Conservation (phyloP, 2,888 invertebrate genomes). For the Hirtodrosophila histrioides region DNA sequence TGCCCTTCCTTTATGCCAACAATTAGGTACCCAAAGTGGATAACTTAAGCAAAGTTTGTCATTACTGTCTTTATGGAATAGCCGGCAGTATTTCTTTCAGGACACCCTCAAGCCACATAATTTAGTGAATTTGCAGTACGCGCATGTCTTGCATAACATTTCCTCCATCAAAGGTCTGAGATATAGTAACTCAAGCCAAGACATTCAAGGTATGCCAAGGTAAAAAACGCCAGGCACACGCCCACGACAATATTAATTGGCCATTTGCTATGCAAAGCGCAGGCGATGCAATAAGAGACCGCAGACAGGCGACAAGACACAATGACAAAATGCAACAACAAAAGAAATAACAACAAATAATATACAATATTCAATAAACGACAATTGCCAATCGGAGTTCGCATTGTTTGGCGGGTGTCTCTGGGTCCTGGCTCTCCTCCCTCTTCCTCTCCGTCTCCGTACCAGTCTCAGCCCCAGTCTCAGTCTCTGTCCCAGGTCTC, state of each 20-base stretch:
- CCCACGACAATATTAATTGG: constrained; percentile 79
- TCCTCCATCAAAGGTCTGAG: constrained; percentile 60
- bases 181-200: constrained; percentile 36
- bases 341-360: constrained; percentile 44
- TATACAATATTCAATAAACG: constrained; percentile 69
- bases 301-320: constrained; percentile 74
- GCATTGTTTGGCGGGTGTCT: constrained; percentile 53
- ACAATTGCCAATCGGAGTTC: constrained; percentile 66
- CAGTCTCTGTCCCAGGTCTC: background rate
- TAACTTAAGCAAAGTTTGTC: constrained; percentile 24
- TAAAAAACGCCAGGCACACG: constrained; percentile 53
- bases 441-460: too few relatives aligned
- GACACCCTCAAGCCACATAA: constrained; percentile 55
- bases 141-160: constrained; percentile 77
- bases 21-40: too few relatives aligned
- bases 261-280: constrained; percentile 68
- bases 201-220: constrained; percentile 37
- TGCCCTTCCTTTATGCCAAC: too few relatives aligned
- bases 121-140: constrained; percentile 64
- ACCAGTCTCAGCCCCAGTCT: too few relatives aligned
- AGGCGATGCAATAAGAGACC: constrained; percentile 60
- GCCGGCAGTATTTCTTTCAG: constrained; percentile 26
- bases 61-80: constrained; percentile 34
- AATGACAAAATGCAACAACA: constrained; percentile 75
- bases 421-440: constrained; percentile 3